Conservation (phyloP, 2,888 invertebrate species). For the Neoitamus cyanurus region DNA sequence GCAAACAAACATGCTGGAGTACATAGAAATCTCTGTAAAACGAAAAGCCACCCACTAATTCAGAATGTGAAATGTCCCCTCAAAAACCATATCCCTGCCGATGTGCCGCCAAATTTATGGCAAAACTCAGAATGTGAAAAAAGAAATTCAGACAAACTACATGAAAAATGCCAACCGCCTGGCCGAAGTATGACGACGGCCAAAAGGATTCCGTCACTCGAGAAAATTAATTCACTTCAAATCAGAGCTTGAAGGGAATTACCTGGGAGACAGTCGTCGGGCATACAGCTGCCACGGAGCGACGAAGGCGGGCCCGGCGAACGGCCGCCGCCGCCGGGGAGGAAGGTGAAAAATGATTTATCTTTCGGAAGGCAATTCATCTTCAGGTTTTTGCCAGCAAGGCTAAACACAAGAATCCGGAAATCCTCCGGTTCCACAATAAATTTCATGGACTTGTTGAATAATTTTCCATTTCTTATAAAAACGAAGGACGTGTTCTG, state of each 20-base stretch:
- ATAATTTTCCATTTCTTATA: constrained; percentile 49
- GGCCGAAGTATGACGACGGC: neutral
- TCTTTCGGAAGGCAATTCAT: constrained; percentile 50
- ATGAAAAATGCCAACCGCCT: neutral
- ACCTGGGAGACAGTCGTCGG: constrained; percentile 24
- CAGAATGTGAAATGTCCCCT: neutral
- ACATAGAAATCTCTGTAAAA: neutral
- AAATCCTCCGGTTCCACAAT: constrained; percentile 51
- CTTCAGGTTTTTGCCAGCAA: constrained; percentile 50
- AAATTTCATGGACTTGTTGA: constrained; percentile 52
- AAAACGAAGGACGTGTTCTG: constrained; percentile 17
- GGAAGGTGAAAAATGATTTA: constrained; percentile 50
- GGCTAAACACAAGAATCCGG: constrained; percentile 51
- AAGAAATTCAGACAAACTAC: neutral
- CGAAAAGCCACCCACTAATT: neutral
- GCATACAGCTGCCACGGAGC: neutral
- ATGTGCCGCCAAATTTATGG: neutral
- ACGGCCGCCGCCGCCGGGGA: neutral
- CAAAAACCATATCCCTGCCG: neutral
- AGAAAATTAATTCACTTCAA: constrained; percentile 40
- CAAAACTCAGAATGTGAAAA: neutral
- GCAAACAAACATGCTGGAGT: neutral
- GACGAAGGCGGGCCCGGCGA: neutral
- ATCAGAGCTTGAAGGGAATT: constrained; percentile 34
- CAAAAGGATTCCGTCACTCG: constrained; percentile 15